phyloP scores from a whole-genome alignment of 2,113 vertebrate species.

The Isichthys henryi region DNA sequence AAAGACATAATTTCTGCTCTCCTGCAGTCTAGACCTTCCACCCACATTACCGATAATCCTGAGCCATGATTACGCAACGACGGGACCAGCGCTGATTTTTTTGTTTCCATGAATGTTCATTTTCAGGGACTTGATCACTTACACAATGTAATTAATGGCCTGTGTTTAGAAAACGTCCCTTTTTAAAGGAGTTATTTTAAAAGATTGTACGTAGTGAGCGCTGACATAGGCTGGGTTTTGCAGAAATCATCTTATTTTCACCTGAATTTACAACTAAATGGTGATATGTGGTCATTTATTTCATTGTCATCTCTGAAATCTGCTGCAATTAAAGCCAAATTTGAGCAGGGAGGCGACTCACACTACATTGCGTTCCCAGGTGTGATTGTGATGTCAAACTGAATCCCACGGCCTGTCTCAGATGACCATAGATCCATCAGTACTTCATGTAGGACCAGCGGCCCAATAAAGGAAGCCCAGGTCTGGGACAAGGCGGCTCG shows the following conservation, averaged over 20 bases:
- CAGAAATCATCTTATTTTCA: not conserved
- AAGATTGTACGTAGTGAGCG: not conserved
- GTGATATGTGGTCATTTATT: not conserved
- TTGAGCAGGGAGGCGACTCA: not conserved
- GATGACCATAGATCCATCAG: constrained; percentile 6
- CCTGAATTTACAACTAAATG: not conserved
- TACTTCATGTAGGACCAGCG: constrained; percentile 10
- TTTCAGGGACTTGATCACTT: not conserved
- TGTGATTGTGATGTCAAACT: constrained; percentile 16
- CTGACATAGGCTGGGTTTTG: not conserved
- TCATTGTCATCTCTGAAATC: not conserved
- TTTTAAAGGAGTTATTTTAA: not conserved
- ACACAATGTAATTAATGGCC: not conserved
- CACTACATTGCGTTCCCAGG: not conserved
- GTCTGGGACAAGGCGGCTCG: constrained; percentile 22
- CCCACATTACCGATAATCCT: constrained; percentile 23
- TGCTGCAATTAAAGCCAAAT: not conserved
- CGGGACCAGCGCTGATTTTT: not conserved
- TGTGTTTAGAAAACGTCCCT: not conserved
- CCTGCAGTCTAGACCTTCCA: constrained; percentile 9
- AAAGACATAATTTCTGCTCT: constrained; percentile 30
- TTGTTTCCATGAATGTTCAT: not conserved
- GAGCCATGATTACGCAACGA: constrained; percentile 26
- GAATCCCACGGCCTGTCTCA: not conserved
- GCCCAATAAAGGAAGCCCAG: constrained; percentile 25